Base-by-base conservation (phyloP, 2,888 invertebrate genomes). In the Hemithea aestivaria region DNA sequence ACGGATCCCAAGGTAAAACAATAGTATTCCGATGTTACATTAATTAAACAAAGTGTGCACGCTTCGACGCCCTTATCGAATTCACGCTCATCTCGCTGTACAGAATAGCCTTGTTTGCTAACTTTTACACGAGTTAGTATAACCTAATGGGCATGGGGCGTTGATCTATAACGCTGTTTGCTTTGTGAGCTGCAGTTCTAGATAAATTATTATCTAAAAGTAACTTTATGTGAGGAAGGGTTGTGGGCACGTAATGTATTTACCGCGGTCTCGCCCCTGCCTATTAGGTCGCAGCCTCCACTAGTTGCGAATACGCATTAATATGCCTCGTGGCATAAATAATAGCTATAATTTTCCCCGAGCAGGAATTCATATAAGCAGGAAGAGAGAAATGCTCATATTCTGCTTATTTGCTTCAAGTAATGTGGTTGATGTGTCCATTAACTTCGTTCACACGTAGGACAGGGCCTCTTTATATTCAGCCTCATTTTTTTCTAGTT, bases 241-340 rank as follows among this genome's bases (percentile, higher is more conserved):
- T 33, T 40, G 31, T n/a, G 24, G 33, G 23, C 9, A 6, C 20
- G 33, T 9, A 46, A 58, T 56, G 51, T 57, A 58, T 58, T 57
- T 47, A 44, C 50, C 37, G 27, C 39, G 31, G 23, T 35, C 40
- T 29, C n/a, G 25, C 23, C 38, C 32, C 16, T 33, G 37, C 51
- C 55, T 53, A 53, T 56, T 51, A 53, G 54, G 45, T 53, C 56
- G 53, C 53, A 53, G 50, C 45, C 50, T 43, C 54, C 48, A 45
- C 36, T 53, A 45, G 48, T 56, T 51, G 45, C 36, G 35, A 49
- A 49, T 48, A 54, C 40, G 43, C 53, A 54, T 57, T 58, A 67
- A 63, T 65, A 67, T 61, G 52, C 48, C 53, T 51, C 53, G 58
- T 40, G 42, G 42, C 41, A 54, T 56, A 56, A 56, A 58, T 65